Base-by-base conservation (phyloP, 2,888 invertebrate genomes). In the Notocelia uddmanniana region DNA sequence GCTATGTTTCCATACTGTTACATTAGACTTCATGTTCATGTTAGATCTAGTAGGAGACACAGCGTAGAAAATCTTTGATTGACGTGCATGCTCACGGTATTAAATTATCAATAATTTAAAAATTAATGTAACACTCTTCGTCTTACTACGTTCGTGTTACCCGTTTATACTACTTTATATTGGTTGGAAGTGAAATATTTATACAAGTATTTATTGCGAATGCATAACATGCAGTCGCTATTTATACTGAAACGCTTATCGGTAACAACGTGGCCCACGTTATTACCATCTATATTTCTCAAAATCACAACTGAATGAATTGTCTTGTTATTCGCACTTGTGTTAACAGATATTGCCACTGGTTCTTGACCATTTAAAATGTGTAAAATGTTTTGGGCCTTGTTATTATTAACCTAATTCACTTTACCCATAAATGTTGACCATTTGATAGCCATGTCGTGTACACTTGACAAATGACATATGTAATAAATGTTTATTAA, bases 331-430 rank as follows among this genome's bases (percentile, higher is more conserved):
- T 26, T 60, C 18, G 60, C 67, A 72, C 67, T 11, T 62, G 31
- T 19, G 15, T 26, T 68, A 41, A 60, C 15, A 48, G 18, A 18
- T 31, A 8, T 8, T 52, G 23, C 50, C 52, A 48, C 67, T 48
- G 23, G 31, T 15, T 60, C 71, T 72, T 59, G 31, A 66, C 50
- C 64, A 54, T 45, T 19, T 23, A 15, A 15, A 34, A 50, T 68
- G 31, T 50, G 34, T 23, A 34, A 37, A 59, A 58, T 66, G 50
- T 52, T 55, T 34, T 45, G 55, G 60, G 54, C 18, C 48, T 41
- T 57, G 41, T 52, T 52, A 52, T 34, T 52, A 67, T 72, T 72
- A 72, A 67, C 71, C n/a, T 41, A 48, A 10, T 48, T 55, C n/a
- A 54, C 19, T 26, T 58, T 54, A 54, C 34, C 2, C 21, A 63